Conservation (phyloP, 2,888 invertebrate species). For the Epirrita christyi region DNA sequence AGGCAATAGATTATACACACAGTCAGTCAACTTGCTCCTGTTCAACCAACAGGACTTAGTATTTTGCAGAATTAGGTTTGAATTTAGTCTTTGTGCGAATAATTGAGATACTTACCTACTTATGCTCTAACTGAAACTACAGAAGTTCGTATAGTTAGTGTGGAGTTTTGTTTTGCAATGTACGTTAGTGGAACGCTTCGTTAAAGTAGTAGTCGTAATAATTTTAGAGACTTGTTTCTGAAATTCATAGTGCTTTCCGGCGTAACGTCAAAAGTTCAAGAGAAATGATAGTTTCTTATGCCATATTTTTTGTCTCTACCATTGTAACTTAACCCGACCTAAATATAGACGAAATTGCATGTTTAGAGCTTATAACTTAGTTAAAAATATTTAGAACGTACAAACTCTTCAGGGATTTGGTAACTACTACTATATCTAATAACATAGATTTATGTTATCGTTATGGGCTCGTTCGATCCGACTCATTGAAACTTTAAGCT, state of each 20-base stretch:
- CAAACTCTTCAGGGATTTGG: no score
- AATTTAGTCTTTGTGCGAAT: background rate
- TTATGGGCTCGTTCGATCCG: background rate
- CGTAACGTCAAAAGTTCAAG: constrained; percentile 8
- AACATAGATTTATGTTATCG: background rate
- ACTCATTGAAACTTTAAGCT: background rate
- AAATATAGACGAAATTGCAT: constrained; percentile 6
- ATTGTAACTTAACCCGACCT: background rate
- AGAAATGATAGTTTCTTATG: background rate
- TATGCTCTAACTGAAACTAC: background rate
- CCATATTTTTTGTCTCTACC: background rate
- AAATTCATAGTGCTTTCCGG: constrained; percentile 1
- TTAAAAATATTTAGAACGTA: background rate
- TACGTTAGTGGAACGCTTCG: no score
- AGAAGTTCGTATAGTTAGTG: no score
- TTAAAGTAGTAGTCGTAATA: constrained; percentile 3
- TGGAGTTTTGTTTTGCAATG: background rate
- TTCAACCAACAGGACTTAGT: background rate
- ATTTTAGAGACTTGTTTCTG: constrained; percentile 10
- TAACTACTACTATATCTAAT: background rate
- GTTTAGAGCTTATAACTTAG: background rate
- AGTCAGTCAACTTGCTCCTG: background rate
- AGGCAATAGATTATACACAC: background rate
- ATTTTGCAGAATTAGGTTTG: background rate
- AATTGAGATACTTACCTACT: background rate